These are phyloP conservation scores for Zeus faber DNA, from an alignment of 2,113 vertebrate genomes.

Conservation along the genomic window DNA sequence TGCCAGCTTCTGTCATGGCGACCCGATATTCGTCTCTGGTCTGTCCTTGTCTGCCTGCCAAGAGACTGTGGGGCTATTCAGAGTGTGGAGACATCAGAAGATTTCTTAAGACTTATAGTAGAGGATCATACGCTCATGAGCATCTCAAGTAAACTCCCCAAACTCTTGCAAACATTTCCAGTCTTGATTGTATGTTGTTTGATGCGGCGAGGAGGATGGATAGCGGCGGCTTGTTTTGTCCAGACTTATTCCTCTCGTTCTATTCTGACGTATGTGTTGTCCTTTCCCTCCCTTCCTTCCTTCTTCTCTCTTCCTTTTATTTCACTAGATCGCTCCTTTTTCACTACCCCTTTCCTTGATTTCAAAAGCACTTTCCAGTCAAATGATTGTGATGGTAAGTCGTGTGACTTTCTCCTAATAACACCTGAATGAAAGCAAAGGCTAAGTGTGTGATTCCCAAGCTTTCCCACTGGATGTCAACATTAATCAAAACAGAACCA, in stretches of 20 bases:
- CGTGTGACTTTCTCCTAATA: constrained; percentile 14
- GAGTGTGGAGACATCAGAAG: too few species aligned
- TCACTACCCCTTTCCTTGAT: constrained; percentile 67
- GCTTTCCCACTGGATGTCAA: constrained; percentile 66
- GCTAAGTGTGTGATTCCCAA: constrained; percentile 35
- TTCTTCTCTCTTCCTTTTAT: constrained; percentile 10
- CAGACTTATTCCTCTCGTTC: not conserved
- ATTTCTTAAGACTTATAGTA: too few species aligned
- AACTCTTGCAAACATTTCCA: too few species aligned
- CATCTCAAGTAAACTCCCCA: too few species aligned
- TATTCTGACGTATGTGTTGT: not conserved
- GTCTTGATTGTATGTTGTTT: too few species aligned
- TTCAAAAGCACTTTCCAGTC: constrained; percentile 70
- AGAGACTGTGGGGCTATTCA: too few species aligned
- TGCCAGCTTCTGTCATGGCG: constrained; percentile 43
- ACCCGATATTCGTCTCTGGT: constrained; percentile 28
- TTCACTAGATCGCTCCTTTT: constrained; percentile 52
- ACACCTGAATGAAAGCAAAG: constrained; percentile 11
- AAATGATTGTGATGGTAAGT: constrained; percentile 70
- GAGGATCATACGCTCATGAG: too few species aligned
- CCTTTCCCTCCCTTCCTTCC: not conserved
- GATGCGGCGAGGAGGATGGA: too few species aligned
- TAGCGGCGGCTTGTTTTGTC: too few species aligned
- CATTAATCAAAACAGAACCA: constrained; percentile 37
- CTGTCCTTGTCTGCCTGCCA: constrained; percentile 10